phyloP scores from a whole-genome alignment of 2,113 vertebrate species.

The Henicopernis longicauda region DNA sequence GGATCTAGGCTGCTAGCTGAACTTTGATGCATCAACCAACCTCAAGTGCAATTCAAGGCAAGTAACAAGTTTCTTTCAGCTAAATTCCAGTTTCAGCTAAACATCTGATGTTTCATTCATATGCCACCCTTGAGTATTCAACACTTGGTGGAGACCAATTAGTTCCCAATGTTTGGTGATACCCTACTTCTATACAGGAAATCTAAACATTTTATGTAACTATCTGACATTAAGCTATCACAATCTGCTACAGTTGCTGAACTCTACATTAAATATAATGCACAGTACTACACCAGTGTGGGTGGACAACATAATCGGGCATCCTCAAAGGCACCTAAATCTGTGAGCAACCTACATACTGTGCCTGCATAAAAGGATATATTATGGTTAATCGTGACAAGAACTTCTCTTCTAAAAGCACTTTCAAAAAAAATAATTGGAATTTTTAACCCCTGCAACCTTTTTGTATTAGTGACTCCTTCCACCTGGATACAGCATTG shows the following conservation, averaged over 20 bases:
- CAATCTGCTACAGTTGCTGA: slow-evolving; percentile 14
- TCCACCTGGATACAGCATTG: not conserved
- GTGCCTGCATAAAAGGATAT: not conserved
- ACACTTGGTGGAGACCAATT: not conserved
- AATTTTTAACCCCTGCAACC: not conserved
- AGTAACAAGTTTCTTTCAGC: not conserved
- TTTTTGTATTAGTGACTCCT: not conserved
- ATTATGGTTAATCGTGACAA: slow-evolving; percentile 9
- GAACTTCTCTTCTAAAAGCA: not conserved
- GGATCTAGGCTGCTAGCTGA: not conserved
- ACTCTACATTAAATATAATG: slow-evolving; percentile 6
- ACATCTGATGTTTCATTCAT: not conserved
- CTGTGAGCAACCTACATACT: slow-evolving; percentile 42
- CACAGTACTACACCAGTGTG: not conserved
- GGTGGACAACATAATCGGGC: slow-evolving; percentile 54
- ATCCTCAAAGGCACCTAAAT: slow-evolving; percentile 41
- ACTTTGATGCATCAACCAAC: not conserved
- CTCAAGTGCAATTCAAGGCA: not conserved
- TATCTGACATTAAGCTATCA: slow-evolving; percentile 23
- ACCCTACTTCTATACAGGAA: not conserved
- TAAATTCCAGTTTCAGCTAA: not conserved
- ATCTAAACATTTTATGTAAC: slow-evolving; percentile 40
- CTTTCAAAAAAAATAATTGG: not conserved
- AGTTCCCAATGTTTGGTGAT: slow-evolving; percentile 10
- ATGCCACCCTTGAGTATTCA: not conserved